Base-by-base conservation (phyloP, 2,888 invertebrate species). In the Carcina quercana region DNA sequence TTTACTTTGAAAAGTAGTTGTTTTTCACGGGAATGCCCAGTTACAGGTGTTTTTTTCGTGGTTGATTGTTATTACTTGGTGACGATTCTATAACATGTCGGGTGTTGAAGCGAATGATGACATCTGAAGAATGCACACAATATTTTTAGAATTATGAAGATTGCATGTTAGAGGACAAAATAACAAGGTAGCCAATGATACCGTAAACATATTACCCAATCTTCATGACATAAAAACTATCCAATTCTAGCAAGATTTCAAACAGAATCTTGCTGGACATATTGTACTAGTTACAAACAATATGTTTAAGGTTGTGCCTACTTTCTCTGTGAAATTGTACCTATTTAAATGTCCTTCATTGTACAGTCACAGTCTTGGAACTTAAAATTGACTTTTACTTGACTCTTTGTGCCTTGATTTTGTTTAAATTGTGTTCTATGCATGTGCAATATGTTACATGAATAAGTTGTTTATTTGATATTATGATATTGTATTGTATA, bases 121-220 rank as follows among this genome's bases (percentile, higher is more conserved):
- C 78, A 79, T 74, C 64, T 45, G 54, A 69, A 68, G 69, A 69
- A 69, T 74, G 70, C 63, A 70, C 57, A 75, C 64, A 80, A 82
- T 82, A 82, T 82, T 82, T 82, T 76, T 82, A 82, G 82, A 82
- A 78, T 68, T 72, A 72, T 71, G 68, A 74, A 71, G 73, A 67
- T 78, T 71, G 67, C 57, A 62, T 62, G 61, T 54, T 73, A 69
- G 66, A 76, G 73, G 72, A 76, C 76, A 61, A 53, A 68, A 64
- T 60, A 69, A 67, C 71, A 62, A 69, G 68, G 67, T 71, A 70
- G 64, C 57, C 44, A 37, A 35, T 56, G 53, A 38, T 47, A 53
- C 50, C 45, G 50, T 57, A 55, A 53, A 50, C 49, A 53, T 53
- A 50, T 55, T 57, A 49, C 38, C 41, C 37, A 45, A 45, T 29